Evolutionary conservation across 2,797 vertebrate genomes (phyloP).

Genomic region (Bryconaethiops microstoma): DNA sequence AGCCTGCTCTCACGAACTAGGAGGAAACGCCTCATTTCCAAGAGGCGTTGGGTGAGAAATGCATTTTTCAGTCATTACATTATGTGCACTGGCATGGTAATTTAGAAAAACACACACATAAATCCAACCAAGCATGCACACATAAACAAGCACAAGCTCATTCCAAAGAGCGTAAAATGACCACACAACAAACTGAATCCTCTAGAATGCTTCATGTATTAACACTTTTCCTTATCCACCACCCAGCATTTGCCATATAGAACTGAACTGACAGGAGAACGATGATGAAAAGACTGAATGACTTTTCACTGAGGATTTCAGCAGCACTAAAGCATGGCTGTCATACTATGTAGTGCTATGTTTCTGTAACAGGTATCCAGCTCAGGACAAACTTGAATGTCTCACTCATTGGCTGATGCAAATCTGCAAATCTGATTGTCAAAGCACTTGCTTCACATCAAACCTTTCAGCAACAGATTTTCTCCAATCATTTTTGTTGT

Average conservation of each 20-base stretch:
- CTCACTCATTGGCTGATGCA: not conserved
- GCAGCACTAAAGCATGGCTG: too few relatives aligned
- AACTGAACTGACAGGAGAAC: too few relatives aligned
- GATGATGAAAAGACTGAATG: too few relatives aligned
- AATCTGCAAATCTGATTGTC: not conserved
- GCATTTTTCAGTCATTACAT: conserved; percentile 41
- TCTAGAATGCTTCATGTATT: too few relatives aligned
- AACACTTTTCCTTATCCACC: too few relatives aligned
- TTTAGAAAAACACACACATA: conserved; percentile 35
- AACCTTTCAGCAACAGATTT: too few relatives aligned
- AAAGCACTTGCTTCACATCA: too few relatives aligned
- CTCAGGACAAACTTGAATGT: not conserved
- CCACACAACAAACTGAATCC: not conserved
- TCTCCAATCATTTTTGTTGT: too few relatives aligned
- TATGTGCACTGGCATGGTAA: conserved; percentile 16
- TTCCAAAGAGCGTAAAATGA: conserved; percentile 18
- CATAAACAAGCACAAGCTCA: conserved; percentile 25
- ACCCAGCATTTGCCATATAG: too few relatives aligned
- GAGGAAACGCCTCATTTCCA: conserved; percentile 40
- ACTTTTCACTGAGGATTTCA: too few relatives aligned
- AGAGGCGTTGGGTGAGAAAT: conserved; percentile 18
- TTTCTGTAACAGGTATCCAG: too few relatives aligned
- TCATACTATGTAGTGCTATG: too few relatives aligned
- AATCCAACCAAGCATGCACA: conserved; percentile 16
- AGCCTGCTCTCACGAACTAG: conserved; percentile 54